Evolutionary conservation across 2,888 invertebrate genomes (phyloP), one percentile per base, ranked within the genome.

Genomic region (Cephus spinipes): DNA sequence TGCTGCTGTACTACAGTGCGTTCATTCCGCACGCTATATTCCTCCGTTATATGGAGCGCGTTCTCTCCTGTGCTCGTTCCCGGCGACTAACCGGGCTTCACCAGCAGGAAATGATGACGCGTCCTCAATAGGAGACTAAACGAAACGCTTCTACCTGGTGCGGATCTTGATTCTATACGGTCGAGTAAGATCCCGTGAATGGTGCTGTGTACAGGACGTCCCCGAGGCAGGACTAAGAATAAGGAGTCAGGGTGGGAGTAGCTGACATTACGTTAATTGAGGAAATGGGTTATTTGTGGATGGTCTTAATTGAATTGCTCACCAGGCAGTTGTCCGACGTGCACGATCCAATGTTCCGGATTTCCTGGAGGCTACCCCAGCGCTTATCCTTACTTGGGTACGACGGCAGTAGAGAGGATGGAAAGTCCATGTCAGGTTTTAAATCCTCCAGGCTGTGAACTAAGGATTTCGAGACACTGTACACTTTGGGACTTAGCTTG

Each of bases 281-380:
- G 55, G 55, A 55, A 55, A 55, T 55, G 55, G 55, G 55, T 55
- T 55, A 55, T 55, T 55, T 55, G 55, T 55, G 55, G 55, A 55
- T 55, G 55, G 55, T 55, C 55, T 55, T 55, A 55, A 33, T 74
- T 30, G 23, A 31, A 74, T 55, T 68, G 80, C 89, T 89, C 77
- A 90, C 90, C 86, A 89, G 80, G 79, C 86, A 88, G 77, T 85
- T 86, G 75, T 88, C 87, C 33, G 87, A 84, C 6, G 76, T 80
- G 71, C 85, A 87, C 33, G 82, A 85, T 23, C 87, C 89, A 55
- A 91, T 85, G 79, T 92, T 92, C 81, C 94, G 92, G 87, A 94
- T 93, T 84, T 95, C 95, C 85, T 95, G 95, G 74, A 95, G 91
- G 87, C 95, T 95, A 34, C 95, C 94, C 93, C 94, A 95, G 30